phyloP scores from a whole-genome alignment of 2,797 vertebrate species.

The Leptatherina wallacei region DNA sequence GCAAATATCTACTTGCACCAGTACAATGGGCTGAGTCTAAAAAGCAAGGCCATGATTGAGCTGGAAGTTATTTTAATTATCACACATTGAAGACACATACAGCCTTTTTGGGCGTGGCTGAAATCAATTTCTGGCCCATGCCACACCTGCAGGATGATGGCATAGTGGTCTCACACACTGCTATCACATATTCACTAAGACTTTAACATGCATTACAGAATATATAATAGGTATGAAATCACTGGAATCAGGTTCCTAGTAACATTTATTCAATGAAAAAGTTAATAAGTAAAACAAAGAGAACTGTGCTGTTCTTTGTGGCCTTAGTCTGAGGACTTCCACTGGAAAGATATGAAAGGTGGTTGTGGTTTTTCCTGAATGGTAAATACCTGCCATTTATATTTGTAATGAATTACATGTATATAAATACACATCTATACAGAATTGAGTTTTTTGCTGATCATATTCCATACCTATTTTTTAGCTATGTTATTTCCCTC shows the following conservation, averaged over 20 bases:
- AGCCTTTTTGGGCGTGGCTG: constrained; percentile 59
- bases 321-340: constrained; percentile 10
- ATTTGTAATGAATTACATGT: constrained; percentile 19
- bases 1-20: constrained; percentile 85
- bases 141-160: constrained; percentile 41
- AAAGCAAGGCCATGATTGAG: constrained; percentile 67
- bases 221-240: constrained; percentile 52
- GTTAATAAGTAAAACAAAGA: constrained; percentile 19
- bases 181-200: constrained; percentile 54
- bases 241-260: constrained; percentile 35
- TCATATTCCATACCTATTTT: constrained; percentile 13
- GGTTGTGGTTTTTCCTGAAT: constrained; percentile 8
- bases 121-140: constrained; percentile 77
- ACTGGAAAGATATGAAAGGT: constrained; percentile 23
- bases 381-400: constrained; percentile 13
- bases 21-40: constrained; percentile 47
- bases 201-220: constrained; percentile 42
- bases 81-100: constrained; percentile 64
- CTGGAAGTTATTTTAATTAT: constrained; percentile 82
- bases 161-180: constrained; percentile 43
- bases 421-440: neutral
- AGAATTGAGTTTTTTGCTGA: constrained; percentile 4
- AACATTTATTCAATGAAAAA: constrained; percentile 27
- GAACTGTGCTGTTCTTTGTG: constrained; percentile 5
- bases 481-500: constrained; percentile 13